Evolutionary conservation across 2,888 invertebrate genomes (phyloP), one percentile per base, ranked within the genome.

Genomic region (Peribatodes rhomboidaria): DNA sequence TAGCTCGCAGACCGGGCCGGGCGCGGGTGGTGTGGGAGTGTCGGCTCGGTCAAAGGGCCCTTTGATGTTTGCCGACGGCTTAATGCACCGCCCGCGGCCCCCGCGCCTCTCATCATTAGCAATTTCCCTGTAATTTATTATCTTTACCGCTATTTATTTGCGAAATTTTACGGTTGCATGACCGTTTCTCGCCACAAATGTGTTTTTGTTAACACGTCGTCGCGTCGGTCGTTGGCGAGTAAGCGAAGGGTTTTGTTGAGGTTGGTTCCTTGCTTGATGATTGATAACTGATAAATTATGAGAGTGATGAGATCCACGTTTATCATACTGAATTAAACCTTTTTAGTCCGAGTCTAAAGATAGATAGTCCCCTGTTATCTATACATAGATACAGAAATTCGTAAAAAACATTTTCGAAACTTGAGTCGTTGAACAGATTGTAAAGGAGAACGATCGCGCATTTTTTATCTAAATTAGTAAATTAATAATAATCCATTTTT

Each of bases 11-110:
- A 60, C 63, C 47, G 47, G 47, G 47, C 31, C 47, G 61, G 68
- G 69, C 76, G 80, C 75, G 84, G 80, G 82, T 78, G 86, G 89
- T 84, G 88, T 87, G 89, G 89, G 89, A 86, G 91, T 86, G 92
- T 86, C 92, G 93, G 93, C 91, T 83, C 92, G 90, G 92, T 92
- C 92, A 92, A 93, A 93, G 92, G 84, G 88, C 86, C 85, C 92
- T 92, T 92, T 92, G 92, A 92, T 92, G 92, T 93, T 91, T 92
- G 92, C 93, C 92, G 93, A 87, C 89, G 92, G 91, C 92, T 92
- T 92, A 92, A 92, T 92, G 92, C 92, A 92, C 90, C 92, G 90
- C 92, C 91, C 90, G 89, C 90, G 87, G 85, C 81, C 84, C 90
- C 88, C 88, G 86, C 86, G 78, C 86, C 89, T 83, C 88, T 91